A percentile compares a stretch with the other conserved stretches of the same genome.
These are phyloP conservation scores for Oreotragus oreotragus DNA, from an alignment of 2,113 vertebrate species.

Conservation along the genomic window DNA sequence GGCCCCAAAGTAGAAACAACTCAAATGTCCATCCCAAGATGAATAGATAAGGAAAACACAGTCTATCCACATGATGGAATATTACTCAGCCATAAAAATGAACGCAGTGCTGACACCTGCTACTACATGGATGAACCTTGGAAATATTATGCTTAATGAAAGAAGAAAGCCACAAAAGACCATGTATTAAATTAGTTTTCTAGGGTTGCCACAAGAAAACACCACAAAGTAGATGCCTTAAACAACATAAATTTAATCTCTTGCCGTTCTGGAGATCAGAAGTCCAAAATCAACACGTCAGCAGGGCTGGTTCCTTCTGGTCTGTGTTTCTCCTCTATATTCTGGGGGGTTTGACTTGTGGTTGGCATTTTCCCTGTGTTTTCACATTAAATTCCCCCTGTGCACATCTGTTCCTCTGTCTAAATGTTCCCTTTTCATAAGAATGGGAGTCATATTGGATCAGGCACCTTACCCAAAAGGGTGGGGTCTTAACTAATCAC, in stretches of 20 bases:
- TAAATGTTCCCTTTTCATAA: not conserved
- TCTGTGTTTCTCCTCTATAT: fast-evolving
- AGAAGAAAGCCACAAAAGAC: not conserved
- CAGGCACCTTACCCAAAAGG: not conserved
- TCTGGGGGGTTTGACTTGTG: too few relatives aligned
- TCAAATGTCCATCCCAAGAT: fast-evolving
- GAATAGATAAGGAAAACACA: fast-evolving
- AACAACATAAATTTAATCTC: not conserved
- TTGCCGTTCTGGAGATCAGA: not conserved
- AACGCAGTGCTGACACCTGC: fast-evolving
- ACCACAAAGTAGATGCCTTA: too few relatives aligned
- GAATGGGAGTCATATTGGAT: not conserved
- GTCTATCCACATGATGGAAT: fast-evolving
- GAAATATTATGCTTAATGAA: too few relatives aligned
- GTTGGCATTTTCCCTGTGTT: fast-evolving
- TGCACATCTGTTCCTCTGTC: not conserved
- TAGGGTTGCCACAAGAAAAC: not conserved
- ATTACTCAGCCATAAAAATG: too few relatives aligned
- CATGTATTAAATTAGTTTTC: fast-evolving
- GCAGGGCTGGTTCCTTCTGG: not conserved
- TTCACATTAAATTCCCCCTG: too few relatives aligned
- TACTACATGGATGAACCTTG: not conserved
- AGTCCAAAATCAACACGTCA: fast-evolving
- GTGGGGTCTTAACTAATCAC: not conserved
- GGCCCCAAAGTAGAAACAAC: not conserved